phyloP scores from a whole-genome alignment of 23 tunicate genomes.

The Botrylloides violaceus region DNA sequence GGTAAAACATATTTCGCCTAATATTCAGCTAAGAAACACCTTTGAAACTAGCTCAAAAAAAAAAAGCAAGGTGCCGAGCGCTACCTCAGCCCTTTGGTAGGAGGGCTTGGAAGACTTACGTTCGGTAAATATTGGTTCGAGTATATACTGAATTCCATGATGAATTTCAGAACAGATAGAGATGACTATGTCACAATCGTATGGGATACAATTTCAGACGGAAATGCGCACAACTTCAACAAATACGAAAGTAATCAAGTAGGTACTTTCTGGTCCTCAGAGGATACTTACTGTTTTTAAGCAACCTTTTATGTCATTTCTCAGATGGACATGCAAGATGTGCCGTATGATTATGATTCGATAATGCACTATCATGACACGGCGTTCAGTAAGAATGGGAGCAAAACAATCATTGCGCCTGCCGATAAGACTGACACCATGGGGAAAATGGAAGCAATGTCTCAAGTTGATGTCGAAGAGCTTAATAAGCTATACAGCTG shows the following conservation, averaged over 20 bases:
- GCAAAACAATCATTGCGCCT: slow-evolving; percentile 51
- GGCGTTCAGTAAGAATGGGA: slow-evolving; percentile 61
- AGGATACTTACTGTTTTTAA: not conserved
- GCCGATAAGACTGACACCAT: slow-evolving; percentile 38
- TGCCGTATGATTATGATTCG: slow-evolving; percentile 65
- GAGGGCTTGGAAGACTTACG: too few species aligned
- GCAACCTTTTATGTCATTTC: not conserved
- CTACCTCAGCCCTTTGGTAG: too few species aligned
- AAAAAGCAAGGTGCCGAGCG: too few species aligned
- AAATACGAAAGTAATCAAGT: slow-evolving; percentile 33
- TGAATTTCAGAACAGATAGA: slow-evolving; percentile 57
- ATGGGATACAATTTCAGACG: slow-evolving; percentile 66
- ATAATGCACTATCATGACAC: slow-evolving; percentile 58
- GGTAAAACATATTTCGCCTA: too few species aligned
- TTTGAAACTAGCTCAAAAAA: too few species aligned
- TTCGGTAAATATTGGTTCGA: not conserved
- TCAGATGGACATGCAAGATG: slow-evolving; percentile 22
- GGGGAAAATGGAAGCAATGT: slow-evolving; percentile 54
- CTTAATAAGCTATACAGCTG: slow-evolving; percentile 54
- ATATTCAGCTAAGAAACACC: too few species aligned
- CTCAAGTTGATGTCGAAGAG: slow-evolving; percentile 47
- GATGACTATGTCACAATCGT: slow-evolving; percentile 65
- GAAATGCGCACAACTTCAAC: slow-evolving; percentile 71
- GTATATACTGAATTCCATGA: too few species aligned
- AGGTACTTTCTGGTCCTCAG: not conserved